Base-by-base conservation (phyloP, 2,888 invertebrate species). In the Peribatodes rhomboidaria region DNA sequence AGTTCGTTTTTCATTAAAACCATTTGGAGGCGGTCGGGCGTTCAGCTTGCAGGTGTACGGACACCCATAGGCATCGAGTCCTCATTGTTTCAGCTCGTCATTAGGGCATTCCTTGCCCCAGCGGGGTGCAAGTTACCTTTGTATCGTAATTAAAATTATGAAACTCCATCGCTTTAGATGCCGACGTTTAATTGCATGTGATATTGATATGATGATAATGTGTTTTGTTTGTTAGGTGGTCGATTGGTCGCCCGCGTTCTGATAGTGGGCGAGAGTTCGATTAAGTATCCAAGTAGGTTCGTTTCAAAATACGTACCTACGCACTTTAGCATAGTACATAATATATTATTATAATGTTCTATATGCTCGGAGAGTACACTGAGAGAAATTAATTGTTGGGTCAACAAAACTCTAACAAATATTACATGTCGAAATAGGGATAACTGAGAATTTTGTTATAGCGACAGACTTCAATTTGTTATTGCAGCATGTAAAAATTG, bases 81-180 rank as follows among this genome's bases (percentile, higher is more conserved):
- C 58, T 72, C 75, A 88, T 90, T 90, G 90, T 88, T 86, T 87
- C 84, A 83, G 60, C n/a, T 50, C 63, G 71, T 72, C 79, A 82
- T 79, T 79, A 83, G 79, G 78, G 71, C 77, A 58, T 70, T 67
- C 60, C 59, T 59, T 42, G 52, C 77, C 88, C 63, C 90, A 61
- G 81, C 89, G 83, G 92, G 92, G 85, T 73, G 86, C 86, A 83
- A 41, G 16, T 20, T 55, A 54, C 16, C 64, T 59, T 59, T 64
- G 90, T 89, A 77, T 81, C 72, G 79, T 91, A 89, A 92, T 92
- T 90, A 90, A 87, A 87, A 89, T 86, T 82, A 85, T 81, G 81
- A 85, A 87, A 85, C 73, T 71, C 75, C 76, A 49, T 56, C 37
- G 35, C 59, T 49, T 74, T 46, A 76, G 75, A 80, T 84, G 83